Conservation (phyloP, 2,888 invertebrate species). For the Drosophila neoperkinsi region DNA sequence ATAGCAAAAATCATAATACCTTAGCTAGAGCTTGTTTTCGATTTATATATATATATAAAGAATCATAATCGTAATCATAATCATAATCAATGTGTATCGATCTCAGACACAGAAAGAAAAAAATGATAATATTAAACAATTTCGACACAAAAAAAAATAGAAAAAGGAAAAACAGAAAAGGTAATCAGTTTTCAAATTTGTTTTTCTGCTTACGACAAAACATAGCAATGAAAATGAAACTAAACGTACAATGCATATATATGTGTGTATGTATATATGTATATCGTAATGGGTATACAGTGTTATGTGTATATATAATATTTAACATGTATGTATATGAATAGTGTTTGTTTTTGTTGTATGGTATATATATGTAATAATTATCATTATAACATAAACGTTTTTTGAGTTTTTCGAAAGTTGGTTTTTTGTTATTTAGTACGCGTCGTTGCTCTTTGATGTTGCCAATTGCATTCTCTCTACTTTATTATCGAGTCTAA, state of each 20-base stretch:
- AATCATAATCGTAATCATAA: conserved; percentile 32
- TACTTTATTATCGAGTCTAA: conserved; percentile 39
- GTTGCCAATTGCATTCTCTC: conserved; percentile 35
- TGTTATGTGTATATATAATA: conserved; percentile 53
- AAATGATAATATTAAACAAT: conserved; percentile 51
- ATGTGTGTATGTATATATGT: conserved; percentile 22
- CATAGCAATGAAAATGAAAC: conserved; percentile 39
- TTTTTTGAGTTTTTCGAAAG: conserved; percentile 42
- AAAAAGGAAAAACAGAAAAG: conserved; percentile 41
- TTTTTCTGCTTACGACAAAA: conserved; percentile 28
- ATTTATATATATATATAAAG: conserved; percentile 11
- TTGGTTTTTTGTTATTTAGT: conserved; percentile 19
- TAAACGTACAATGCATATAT: conserved; percentile 59
- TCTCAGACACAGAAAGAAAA: conserved; percentile 50
- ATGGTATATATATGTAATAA: conserved; percentile 62
- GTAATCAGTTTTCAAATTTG: conserved; percentile 16
- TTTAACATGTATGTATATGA: conserved; percentile 56
- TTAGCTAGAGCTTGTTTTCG: conserved; percentile 61
- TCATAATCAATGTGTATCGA: conserved; percentile 37
- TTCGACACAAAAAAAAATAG: conserved; percentile 58
- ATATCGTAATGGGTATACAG: conserved; percentile 66
- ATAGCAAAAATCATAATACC: conserved; percentile 77
- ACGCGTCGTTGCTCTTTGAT: conserved; percentile 9
- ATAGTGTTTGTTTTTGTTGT: conserved; percentile 26
- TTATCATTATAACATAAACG: conserved; percentile 76